Evolutionary conservation across 2,113 vertebrate genomes (phyloP).

Genomic region (Prionailurus bengalensis): DNA sequence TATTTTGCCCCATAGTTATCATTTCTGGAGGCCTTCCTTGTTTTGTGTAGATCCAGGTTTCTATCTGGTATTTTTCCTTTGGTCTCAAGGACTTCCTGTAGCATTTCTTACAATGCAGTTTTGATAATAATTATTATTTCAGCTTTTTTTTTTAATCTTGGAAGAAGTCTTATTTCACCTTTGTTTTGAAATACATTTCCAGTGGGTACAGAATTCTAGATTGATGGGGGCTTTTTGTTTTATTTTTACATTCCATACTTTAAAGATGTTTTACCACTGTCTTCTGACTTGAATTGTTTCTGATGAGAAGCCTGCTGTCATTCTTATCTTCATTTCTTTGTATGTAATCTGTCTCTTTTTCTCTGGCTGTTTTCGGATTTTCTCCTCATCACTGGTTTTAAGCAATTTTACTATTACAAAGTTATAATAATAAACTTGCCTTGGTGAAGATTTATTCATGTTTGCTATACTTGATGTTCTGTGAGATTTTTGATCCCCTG

Average conservation of each 20-base stretch:
- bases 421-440: neutral
- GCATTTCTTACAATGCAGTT: neutral
- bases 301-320: slow-evolving; percentile 28
- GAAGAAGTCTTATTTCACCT: slow-evolving; percentile 3
- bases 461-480: slow-evolving; percentile 22
- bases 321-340: slow-evolving; percentile 12
- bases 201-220: slow-evolving; percentile 2
- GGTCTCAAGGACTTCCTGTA: slow-evolving; percentile 38
- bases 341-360: neutral
- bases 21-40: slow-evolving; percentile 1
- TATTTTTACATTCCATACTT: neutral
- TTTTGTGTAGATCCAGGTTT: slow-evolving; percentile 37
- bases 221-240: neutral
- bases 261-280: slow-evolving; percentile 41
- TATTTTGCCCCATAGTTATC: neutral
- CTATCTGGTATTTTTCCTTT: neutral
- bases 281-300: slow-evolving; percentile 50
- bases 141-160: neutral
- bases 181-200: slow-evolving; percentile 46
- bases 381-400: slow-evolving; percentile 17
- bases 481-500: slow-evolving; percentile 12
- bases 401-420: slow-evolving; percentile 5
- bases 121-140: slow-evolving; percentile 42
- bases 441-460: slow-evolving; percentile 6
- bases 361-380: slow-evolving; percentile 36